Base-by-base conservation (phyloP, 2,797 vertebrate genomes). In the Crenuchus spilurus region DNA sequence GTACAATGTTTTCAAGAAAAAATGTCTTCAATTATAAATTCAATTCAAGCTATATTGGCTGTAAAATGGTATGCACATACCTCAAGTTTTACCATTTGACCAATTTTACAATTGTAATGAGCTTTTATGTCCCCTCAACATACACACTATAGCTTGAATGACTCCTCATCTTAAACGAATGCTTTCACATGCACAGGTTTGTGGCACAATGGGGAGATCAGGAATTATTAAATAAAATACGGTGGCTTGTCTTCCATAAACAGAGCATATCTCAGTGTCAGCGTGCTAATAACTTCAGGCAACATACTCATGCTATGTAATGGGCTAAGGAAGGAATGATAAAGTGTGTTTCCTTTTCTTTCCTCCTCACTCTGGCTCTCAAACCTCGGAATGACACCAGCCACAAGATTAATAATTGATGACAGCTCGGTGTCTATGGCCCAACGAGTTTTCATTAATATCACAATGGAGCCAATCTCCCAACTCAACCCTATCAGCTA, bases 391-490 rank as follows among this genome's bases (percentile, higher is more conserved):
- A 54, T 46, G 44, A 72, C 63, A 61, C 71, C 39, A 30, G 48
- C 55, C 67, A 2, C 35, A 66, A 80, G 80, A 74, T 78, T 70
- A 76, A 77, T 81, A 77, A 81, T 80, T 78, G 64, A 78, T 80
- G 82, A 84, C 75, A 81, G 74, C 78, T 74, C 81, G 31, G 69
- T 68, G 67, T 63, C 76, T 70, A 74, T 73, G 77, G 74, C 73
- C 81, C 61, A 83, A 77, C 65, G 80, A 71, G 57, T 74, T 83
- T 85, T 82, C 75, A 83, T 85, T 84, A 85, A 75, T 80, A 77
- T 80, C 74, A 85, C 80, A 83, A 84, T 77, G 78, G 74, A 78
- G 48, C 55, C 77, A 83, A 80, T 84, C 77, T 84, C 75, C 73
- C 64, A 74, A 66, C 81, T 78, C 79, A 42, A 73, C 61, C 74